Base-by-base conservation (phyloP, 2,113 vertebrate genomes). In the Cyphomyrus discorhynchus region DNA sequence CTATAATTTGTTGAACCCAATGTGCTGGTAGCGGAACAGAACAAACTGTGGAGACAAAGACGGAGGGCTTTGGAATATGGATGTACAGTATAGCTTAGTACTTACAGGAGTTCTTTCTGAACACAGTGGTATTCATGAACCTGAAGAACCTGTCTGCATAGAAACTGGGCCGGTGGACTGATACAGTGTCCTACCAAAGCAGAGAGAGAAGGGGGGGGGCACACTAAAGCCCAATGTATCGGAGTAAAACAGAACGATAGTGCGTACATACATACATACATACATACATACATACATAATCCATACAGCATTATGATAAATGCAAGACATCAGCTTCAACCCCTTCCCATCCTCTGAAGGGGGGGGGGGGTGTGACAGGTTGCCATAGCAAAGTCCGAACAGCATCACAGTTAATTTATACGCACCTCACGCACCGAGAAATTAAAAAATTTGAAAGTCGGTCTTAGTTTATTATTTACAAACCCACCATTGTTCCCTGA, bases 61-160 rank as follows among this genome's bases (percentile, higher is more conserved):
- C 35, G 6, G 62, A 24, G 87, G 42, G 58, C n/a, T 31, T 17
- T 9, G 9, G 24, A 39, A 46, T n/a, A 88, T 19, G 13, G 2
- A 31, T 15, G n/a, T 7, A 19, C 19, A 35, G 15, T 13, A 45
- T 15, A 42, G 11, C 89, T 9, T 3, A 35, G 56, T 90, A 96
- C 98, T 98, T 93, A 99, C 98, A 99, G 92, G 97, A 97, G 90
- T 96, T 98, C 95, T 98, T 99, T 94, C 94, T 96, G 91, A 99
- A 99, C 86, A 99, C 98, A 0, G 95, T 97, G 92, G 96, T 96
- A 92, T 96, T 99, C 94, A 98, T 98, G 95, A 99, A 99, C 92
- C 97, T 98, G 96, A 97, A 98, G 94, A 99, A 99, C 49, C 98
- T 96, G 88, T 99, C 98, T 0, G 98, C 98, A 0, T 99, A 99